Base-by-base conservation (phyloP, 2,797 vertebrate species). In the Galagoides demidoff region DNA sequence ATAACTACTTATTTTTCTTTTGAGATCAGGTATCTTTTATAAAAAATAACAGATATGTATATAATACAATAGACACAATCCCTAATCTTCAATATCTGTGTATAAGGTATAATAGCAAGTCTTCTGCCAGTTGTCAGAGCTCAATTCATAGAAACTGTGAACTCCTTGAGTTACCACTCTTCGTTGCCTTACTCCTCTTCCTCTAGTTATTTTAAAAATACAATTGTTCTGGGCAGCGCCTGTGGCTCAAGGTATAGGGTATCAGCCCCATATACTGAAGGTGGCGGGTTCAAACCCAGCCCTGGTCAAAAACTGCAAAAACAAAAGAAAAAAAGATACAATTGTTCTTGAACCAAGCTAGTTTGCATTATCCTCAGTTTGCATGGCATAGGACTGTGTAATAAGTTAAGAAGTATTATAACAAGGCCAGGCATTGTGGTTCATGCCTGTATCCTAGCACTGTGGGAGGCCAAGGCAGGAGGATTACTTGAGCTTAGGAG, bases 21-120 rank as follows among this genome's bases (percentile, higher is more conserved):
- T 99, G 99, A 99, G 99, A 99, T 98, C 99, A 99, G 90, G 99
- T 99, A 37, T 99, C 99, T 63, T 99, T 99, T 95, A 96, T 99
- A 98, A 98, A 98, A 78, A 98, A 99, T 49, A 98, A 99, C 97
- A 99, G 99, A 99, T 99, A 98, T 39, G 98, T 8, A 92, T 89
- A 9, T 17, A 59, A 57, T 70, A 16, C 43, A 74, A 49, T 83
- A 76, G 68, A 61, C 43, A 64, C 83, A 93, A 29, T 31, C 29
- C 45, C 45, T 92, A 43, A 63, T 82, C 22, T 89, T 49, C 31
- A 37, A 12, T 55, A 45, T 61, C 29, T 31, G 27, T 20, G 7
- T 89, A 0, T 77, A 45, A 92, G n/a, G 55, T 16, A 17, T 10
- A n/a, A 82, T 10, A 43, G 29, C n/a, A 81, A 37, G 13, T 73